These are phyloP conservation scores for Tyria jacobaeae DNA, from an alignment of 2,888 invertebrate species.

Conservation along the genomic window DNA sequence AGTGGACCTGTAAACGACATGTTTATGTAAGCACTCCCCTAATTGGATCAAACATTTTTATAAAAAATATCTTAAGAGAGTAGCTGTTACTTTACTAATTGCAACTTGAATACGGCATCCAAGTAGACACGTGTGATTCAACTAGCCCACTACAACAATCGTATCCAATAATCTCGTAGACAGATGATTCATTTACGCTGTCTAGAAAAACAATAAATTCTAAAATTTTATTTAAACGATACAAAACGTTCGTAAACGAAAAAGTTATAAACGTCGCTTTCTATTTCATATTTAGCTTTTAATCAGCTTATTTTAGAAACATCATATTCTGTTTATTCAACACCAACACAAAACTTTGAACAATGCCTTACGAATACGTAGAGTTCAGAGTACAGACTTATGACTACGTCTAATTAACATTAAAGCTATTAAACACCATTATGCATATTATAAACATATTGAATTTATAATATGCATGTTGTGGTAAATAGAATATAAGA, in stretches of 20 bases:
- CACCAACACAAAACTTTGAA: conserved; percentile 9
- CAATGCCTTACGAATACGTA: neutral
- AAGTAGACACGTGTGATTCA: conserved; percentile 42
- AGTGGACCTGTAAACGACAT: conserved; percentile 64
- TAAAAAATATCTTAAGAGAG: conserved; percentile 25
- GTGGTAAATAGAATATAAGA: conserved; percentile 15
- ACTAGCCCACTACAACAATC: conserved; percentile 16
- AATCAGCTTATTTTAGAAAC: conserved; percentile 58
- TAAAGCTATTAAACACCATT: no score
- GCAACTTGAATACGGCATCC: conserved; percentile 29
- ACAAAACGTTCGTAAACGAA: conserved; percentile 18
- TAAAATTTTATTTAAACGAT: conserved; percentile 15
- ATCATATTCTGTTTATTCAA: conserved; percentile 34
- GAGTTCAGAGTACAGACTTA: neutral
- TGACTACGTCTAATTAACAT: neutral
- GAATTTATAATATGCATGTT: neutral
- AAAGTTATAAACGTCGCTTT: conserved; percentile 46
- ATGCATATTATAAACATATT: no score
- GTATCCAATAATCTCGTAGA: neutral
- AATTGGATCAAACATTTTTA: conserved; percentile 60
- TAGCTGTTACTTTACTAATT: conserved; percentile 38
- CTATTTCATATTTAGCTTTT: conserved; percentile 56
- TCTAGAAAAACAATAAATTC: conserved; percentile 11
- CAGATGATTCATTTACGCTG: neutral
- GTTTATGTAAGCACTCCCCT: conserved; percentile 61